Evolutionary conservation across 2,888 invertebrate genomes (phyloP), one percentile per base, ranked within the genome.

Genomic region (Orchesella flavescens): DNA sequence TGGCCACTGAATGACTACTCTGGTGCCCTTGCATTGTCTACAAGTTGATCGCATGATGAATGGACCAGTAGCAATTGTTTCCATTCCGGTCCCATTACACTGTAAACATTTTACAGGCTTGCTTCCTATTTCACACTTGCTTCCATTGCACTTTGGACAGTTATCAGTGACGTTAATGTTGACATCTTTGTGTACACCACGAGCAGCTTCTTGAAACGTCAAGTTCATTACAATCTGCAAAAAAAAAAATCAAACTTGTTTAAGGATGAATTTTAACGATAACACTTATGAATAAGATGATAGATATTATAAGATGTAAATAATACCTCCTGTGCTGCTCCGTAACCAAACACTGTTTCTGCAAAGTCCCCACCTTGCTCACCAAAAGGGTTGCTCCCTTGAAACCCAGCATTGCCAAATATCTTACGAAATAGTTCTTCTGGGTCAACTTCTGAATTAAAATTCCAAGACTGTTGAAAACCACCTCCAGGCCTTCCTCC

Each of bases 41-140:
- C 98, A 99, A 0, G 98, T 97, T 1, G 97, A 96, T 76, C 97
- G 93, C 98, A 99, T 98, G 34, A 98, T 94, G 91, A 98, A 99
- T 73, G 98, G 98, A 44, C 98, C 93, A 86, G 94, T 94, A 19
- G 94, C 93, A 87, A 96, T 94, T 12, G 96, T 96, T 91, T 97
- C 96, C 94, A 97, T 97, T 79, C 99, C 99, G 1, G 96, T 95
- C 10, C 99, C 99, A 91, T 97, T 96, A 90, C 99, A 99, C 89
- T 95, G 95, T 1, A 94, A 94, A 90, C 99, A 99, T 84, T 93
- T 93, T 1, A 94, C 93, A 9, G 98, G 93, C 89, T 96, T 96
- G 0, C 96, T 96, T 17, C 99, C 99, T 0, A 93, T 94, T 89
- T 98, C 97, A 89, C 95, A 95, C 82, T 96, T 93, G 1, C 93